These are phyloP conservation scores for Plecotus auritus DNA, from an alignment of 2,113 vertebrate genomes.

Conservation along the genomic window DNA sequence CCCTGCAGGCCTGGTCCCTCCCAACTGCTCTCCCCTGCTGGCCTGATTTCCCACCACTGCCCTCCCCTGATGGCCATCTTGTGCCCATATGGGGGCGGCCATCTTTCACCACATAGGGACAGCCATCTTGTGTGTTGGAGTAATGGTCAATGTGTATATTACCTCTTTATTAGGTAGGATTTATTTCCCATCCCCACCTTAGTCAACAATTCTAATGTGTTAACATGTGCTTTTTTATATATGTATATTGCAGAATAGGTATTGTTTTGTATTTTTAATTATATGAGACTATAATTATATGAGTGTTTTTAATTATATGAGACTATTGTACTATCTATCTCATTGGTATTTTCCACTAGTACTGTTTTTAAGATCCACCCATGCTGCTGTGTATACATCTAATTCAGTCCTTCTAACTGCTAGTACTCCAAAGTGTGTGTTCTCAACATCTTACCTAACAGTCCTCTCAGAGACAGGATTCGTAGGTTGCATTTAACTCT, in stretches of 20 bases:
- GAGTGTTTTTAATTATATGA: not conserved
- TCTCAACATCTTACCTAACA: not conserved
- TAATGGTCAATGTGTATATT: too few species aligned
- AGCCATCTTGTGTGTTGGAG: too few species aligned
- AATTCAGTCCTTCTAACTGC: not conserved
- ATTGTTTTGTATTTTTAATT: not conserved
- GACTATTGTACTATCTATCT: not conserved
- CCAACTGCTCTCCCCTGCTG: too few species aligned
- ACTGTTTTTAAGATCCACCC: not conserved
- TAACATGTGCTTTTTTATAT: not conserved
- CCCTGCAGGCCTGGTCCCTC: too few species aligned
- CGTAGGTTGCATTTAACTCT: not conserved
- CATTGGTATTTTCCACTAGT: not conserved
- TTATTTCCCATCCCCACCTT: not conserved
- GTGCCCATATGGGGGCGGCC: too few species aligned
- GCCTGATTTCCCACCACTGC: too few species aligned
- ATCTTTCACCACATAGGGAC: too few species aligned
- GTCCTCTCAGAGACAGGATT: not conserved
- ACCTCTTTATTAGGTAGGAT: too few species aligned
- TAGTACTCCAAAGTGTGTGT: not conserved
- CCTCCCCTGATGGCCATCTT: too few species aligned
- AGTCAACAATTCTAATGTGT: not conserved
- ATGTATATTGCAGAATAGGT: not conserved
- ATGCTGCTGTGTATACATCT: not conserved
- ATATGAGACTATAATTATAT: not conserved